Evolutionary conservation across 2,888 invertebrate genomes (phyloP), one percentile per base, ranked within the genome.

Genomic region (Endotricha flammealis): DNA sequence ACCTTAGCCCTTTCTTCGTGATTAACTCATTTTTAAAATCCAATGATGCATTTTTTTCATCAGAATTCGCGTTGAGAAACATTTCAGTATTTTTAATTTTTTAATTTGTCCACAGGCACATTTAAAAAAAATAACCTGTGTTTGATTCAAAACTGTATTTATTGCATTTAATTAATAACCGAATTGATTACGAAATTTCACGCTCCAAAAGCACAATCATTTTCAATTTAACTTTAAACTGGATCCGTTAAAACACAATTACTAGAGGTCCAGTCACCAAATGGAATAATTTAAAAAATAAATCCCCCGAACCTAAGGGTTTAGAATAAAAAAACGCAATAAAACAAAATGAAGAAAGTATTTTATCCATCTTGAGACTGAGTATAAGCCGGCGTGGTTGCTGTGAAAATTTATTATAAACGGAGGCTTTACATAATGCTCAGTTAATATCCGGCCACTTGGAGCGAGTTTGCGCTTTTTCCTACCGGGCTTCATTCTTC

Each of bases 201-300:
- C n/a, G n/a, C n/a, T n/a, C n/a, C n/a, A 32, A 32, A 23, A 24
- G 10, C 9, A 20, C 16, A 30, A 9, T 17, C 10, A 11, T 17
- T 17, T 30, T 20, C 30, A 11, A 20, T 17, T 30, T 17, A 12
- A 17, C 16, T 28, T 8, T 10, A 12, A 12, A 11, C 46, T 46
- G 46, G 47, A 43, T 43, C 47, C 23, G 24, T 32, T 9, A 33
- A 33, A 33, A 27, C 25, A 24, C 44, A 37, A 47, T 48, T 57
- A 55, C 50, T 2, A 7, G 4, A 6, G 56, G 57, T 48, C 45
- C 54, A 58, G 59, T 58, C n/a, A 54, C 58, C 57, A 70, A 69
- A 72, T 72, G 65, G 64, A 73, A 72, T 74, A 73, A 75, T 72
- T 75, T 73, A 64, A 74, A 70, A 70, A 69, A 69, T 68, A 71